A percentile compares a stretch with the other conserved stretches of the same genome.
Conservation (phyloP, 2,113 vertebrate species). For the Microcebus murinus region DNA sequence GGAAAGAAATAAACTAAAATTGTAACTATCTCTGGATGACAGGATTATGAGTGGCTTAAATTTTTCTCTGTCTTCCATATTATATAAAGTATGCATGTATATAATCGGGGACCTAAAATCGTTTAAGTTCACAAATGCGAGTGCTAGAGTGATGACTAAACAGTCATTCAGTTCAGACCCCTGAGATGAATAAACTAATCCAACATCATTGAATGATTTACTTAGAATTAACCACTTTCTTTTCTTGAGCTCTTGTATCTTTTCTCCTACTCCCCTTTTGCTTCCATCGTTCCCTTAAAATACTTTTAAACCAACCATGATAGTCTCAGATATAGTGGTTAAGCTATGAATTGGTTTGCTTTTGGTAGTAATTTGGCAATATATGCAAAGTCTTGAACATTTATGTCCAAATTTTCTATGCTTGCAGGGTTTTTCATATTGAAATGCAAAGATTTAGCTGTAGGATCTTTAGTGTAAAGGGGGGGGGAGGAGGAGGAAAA, state of each 20-base stretch:
- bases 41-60: not conserved
- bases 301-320: constrained; percentile 1
- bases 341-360: constrained; percentile 1
- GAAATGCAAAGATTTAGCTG: not conserved
- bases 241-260: constrained; percentile 25
- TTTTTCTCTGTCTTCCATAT: not conserved
- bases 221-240: not conserved
- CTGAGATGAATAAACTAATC: not conserved
- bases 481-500: not conserved
- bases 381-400: not conserved
- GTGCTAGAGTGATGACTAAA: not conserved
- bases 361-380: constrained; percentile 10
- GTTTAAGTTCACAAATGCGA: not conserved
- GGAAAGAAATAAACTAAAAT: not conserved
- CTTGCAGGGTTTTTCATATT: not conserved
- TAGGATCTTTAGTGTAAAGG: not conserved
- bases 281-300: not conserved
- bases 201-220: not conserved
- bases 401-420: not conserved
- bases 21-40: not conserved
- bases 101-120: not conserved
- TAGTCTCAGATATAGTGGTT: not conserved
- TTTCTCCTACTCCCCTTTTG: not conserved
- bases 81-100: not conserved
- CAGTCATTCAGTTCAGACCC: not conserved